Percentiles rank a stretch among this genome's conserved stretches.
Conservation (phyloP, 2,113 vertebrate species). For the Myxocyprinus asiaticus region DNA sequence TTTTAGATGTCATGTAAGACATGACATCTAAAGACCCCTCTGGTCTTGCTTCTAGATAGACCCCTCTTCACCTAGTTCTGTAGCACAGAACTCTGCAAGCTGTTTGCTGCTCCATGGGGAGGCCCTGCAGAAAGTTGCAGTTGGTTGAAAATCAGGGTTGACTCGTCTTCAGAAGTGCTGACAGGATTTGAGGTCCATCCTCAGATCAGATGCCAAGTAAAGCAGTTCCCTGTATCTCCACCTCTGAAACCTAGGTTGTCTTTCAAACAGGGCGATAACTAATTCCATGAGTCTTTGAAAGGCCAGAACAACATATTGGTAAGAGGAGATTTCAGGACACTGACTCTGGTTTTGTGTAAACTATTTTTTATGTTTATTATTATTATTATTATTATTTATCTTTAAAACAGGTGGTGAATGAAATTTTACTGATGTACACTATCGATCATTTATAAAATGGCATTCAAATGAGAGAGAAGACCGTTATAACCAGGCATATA, state of each 20-base stretch:
- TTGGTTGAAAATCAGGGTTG: neutral
- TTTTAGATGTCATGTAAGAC: too few species aligned
- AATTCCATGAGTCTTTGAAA: neutral
- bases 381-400: too few species aligned
- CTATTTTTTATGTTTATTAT: too few species aligned
- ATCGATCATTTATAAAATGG: too few species aligned
- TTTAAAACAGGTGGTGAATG: too few species aligned
- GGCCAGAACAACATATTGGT: neutral
- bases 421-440: too few species aligned
- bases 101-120: conserved; percentile 3
- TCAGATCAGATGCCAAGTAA: conserved; percentile 74
- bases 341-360: neutral
- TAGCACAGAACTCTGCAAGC: neutral
- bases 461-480: neutral
- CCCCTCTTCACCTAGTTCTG: neutral
- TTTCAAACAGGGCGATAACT: neutral
- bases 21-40: too few species aligned
- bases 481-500: too few species aligned
- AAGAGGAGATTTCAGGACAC: neutral
- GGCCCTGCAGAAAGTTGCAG: neutral
- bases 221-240: conserved; percentile 68
- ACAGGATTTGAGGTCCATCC: conserved; percentile 52
- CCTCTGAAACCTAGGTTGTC: neutral
- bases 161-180: conserved; percentile 63
- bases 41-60: too few species aligned